phyloP scores from a whole-genome alignment of 1,140 invertebrate species.

The Sarcophaga peregrina region DNA sequence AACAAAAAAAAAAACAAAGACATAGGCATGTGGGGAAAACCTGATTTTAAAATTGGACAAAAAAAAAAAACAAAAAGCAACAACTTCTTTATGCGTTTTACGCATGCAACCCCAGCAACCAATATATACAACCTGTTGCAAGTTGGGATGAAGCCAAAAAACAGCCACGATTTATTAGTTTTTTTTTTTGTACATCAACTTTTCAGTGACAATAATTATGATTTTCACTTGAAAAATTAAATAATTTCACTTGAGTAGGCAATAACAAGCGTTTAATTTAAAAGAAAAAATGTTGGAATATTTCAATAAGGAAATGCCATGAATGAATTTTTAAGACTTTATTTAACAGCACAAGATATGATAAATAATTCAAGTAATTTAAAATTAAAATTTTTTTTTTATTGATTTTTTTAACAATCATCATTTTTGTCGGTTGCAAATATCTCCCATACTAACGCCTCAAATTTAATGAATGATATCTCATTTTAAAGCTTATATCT shows the following conservation, averaged over 20 bases:
- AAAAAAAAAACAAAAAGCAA: background rate
- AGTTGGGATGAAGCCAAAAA: background rate
- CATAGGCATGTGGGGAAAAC: background rate
- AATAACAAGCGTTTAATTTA: background rate
- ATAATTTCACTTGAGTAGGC: conserved; percentile 25
- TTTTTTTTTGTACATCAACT: background rate
- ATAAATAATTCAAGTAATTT: no score
- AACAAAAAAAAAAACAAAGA: background rate
- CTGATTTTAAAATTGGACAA: background rate
- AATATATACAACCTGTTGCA: conserved; percentile 12
- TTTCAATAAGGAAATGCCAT: background rate
- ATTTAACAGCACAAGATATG: no score
- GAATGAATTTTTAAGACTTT: no score
- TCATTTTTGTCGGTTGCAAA: no score
- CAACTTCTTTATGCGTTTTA: conserved; percentile 23
- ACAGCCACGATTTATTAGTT: background rate
- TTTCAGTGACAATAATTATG: background rate
- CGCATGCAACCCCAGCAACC: background rate
- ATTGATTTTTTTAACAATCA: no score
- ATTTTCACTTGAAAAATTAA: conserved; percentile 39
- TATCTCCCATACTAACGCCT: no score
- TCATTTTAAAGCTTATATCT: no score
- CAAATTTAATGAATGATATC: no score
- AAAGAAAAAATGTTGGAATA: background rate
- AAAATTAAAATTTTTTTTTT: no score